Percentiles rank a stretch among this genome's conserved stretches.
Evolutionary conservation across 2,888 invertebrate species (phyloP).

Genomic region (Ariolimax columbianus): DNA sequence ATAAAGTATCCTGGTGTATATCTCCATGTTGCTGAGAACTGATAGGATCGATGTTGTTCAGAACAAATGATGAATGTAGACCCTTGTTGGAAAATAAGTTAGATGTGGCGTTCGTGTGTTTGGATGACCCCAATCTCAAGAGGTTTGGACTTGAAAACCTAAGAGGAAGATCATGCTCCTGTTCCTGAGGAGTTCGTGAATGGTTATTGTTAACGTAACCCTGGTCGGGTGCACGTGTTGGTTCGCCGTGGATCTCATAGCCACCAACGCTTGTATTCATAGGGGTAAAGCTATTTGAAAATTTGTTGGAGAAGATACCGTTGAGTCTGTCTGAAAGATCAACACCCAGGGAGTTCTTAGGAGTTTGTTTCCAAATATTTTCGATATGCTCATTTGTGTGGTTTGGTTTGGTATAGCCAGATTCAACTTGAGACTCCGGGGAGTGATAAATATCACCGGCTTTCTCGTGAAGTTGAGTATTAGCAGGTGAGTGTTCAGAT

Average conservation of each 20-base stretch:
- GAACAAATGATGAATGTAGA: too few species aligned
- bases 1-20: too few species aligned
- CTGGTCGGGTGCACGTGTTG: background rate
- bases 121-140: too few species aligned
- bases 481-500: background rate
- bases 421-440: background rate
- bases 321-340: constrained; percentile 25
- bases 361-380: background rate
- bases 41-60: too few species aligned
- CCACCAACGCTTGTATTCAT: background rate
- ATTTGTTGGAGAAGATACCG: constrained; percentile 23
- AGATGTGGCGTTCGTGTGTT: too few species aligned
- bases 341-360: background rate
- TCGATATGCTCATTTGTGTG: background rate
- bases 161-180: background rate
- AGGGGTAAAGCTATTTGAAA: background rate
- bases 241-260: background rate
- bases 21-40: too few species aligned
- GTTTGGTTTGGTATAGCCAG: background rate
- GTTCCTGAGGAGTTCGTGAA: background rate
- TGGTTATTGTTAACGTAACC: background rate
- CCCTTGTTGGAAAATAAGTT: too few species aligned
- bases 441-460: background rate
- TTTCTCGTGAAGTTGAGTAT: background rate
- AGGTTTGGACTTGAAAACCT: too few species aligned